phyloP scores from a whole-genome alignment of 1,140 invertebrate species.

The Neoseiulus cucumeris region DNA sequence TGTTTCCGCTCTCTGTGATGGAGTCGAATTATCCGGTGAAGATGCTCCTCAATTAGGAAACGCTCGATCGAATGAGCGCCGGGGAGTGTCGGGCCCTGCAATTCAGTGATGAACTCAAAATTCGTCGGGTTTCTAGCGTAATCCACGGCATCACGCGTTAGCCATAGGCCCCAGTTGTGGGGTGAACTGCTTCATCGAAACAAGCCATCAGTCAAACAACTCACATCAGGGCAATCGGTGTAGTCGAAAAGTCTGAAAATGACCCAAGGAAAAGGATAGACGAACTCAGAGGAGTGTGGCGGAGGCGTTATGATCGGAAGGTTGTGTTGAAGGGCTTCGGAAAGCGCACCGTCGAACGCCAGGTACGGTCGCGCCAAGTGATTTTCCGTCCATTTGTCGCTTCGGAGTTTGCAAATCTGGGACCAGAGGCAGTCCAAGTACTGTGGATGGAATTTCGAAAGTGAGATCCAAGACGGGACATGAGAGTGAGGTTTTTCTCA shows the following conservation, averaged over 20 bases:
- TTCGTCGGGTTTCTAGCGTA: too few species aligned
- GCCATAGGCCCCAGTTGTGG: too few species aligned
- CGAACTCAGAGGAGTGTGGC: conserved; percentile 65
- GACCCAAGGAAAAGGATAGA: conserved; percentile 72
- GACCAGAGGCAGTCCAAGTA: conserved; percentile 94
- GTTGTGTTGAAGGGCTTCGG: conserved; percentile 86
- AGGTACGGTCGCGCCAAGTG: conserved; percentile 86
- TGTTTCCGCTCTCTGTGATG: conserved; percentile 76
- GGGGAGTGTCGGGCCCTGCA: conserved; percentile 43
- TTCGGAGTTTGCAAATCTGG: conserved; percentile 71
- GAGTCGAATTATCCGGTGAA: conserved; percentile 77
- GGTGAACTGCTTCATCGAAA: too few species aligned
- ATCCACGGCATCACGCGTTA: too few species aligned
- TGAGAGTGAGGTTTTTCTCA: conserved; percentile 15
- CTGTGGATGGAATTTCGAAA: conserved; percentile 19
- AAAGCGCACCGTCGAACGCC: conserved; percentile 80
- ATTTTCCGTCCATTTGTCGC: conserved; percentile 91
- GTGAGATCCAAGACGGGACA: neutral
- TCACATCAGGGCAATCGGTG: conserved; percentile 81
- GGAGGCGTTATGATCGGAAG: conserved; percentile 68
- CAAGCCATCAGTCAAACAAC: neutral
- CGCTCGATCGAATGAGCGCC: conserved; percentile 91
- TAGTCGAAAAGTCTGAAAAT: conserved; percentile 89
- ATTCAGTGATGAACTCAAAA: neutral
- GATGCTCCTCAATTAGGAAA: conserved; percentile 91